phyloP scores from a whole-genome alignment of 2,888 invertebrate species.

The Bombylius discolor region DNA sequence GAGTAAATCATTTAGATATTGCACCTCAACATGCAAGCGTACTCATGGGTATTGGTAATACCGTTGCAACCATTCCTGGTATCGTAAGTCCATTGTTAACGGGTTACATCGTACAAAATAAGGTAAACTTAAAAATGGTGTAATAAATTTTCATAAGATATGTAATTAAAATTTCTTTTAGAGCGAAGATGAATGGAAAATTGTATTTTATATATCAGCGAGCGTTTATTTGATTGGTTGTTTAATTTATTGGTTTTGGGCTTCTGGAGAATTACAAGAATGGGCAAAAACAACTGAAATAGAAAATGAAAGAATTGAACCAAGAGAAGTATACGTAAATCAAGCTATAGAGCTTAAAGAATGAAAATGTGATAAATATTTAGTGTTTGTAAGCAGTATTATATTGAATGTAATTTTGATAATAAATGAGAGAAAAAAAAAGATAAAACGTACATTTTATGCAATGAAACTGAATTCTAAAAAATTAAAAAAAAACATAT shows the following conservation, averaged over 20 bases:
- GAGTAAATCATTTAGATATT: conserved; percentile 76
- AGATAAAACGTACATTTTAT: too few species aligned
- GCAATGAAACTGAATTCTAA: too few species aligned
- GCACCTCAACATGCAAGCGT: conserved; percentile 86
- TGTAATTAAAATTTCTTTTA: conserved; percentile 26
- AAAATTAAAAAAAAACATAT: too few species aligned
- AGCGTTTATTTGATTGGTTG: conserved; percentile 73
- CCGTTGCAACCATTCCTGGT: conserved; percentile 80
- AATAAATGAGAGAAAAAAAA: too few species aligned
- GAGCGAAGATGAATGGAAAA: conserved; percentile 67
- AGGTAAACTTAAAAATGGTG: conserved; percentile 38
- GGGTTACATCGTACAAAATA: conserved; percentile 60
- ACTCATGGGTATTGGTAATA: conserved; percentile 84
- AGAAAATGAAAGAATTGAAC: conserved; percentile 32
- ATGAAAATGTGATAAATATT: conserved; percentile 8
- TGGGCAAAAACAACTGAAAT: conserved; percentile 49
- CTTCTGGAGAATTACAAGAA: conserved; percentile 67
- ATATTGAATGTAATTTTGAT: too few species aligned
- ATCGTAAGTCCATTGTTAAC: conserved; percentile 78
- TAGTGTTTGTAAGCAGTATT: too few species aligned
- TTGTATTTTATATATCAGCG: conserved; percentile 75
- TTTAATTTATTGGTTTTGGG: conserved; percentile 65
- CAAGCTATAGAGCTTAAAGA: conserved; percentile 33
- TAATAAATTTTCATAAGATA: too few species aligned
- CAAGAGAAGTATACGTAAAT: conserved; percentile 36